Evolutionary conservation across 1,140 invertebrate species (phyloP), one percentile per base, ranked within the genome.

Genomic region (Drosophila murphyi): DNA sequence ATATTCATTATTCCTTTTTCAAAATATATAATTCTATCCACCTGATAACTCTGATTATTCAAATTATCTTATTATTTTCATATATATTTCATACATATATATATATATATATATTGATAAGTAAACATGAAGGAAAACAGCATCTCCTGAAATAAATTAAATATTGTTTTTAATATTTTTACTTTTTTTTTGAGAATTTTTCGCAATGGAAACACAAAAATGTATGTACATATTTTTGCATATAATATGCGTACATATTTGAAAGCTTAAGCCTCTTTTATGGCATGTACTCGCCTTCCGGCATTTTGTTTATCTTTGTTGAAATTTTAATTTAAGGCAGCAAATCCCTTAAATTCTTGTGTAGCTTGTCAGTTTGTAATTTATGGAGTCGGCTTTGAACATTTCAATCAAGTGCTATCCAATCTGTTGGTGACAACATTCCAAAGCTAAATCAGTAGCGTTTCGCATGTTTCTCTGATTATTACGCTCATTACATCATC

Each of bases 401-500:
- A 65, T 65, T 72, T 72, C 61, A 72, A 72, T 72, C 69, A 72
- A 72, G 45, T 57, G 43, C 39, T 41, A 57, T 72, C 60, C 68
- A 71, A 71, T 71, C 60, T 63, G 68, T 31, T 64, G 41, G 43
- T 71, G 68, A 71, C 68, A 71, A 54, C 60, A 51, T 32, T 32
- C 60, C 28, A n/a, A 48, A 32, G 47, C 52, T 61, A 68, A 75
- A 75, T 71, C 62, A 76, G 68, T 70, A 43, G 59, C 63, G 67
- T 78, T 87, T 82, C 65, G 76, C 72, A 79, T 82, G 83, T 82
- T 72, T 82, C 78, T 82, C 82, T 72, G 82, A 87, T 87, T 87
- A 87, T 87, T 87, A 87, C 76, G 82, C 82, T 88, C 83, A 87
- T 87, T 87, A 87, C 72, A 88, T 87, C 65, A 70, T 70, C 72